Evolutionary conservation across 2,888 invertebrate species (phyloP).

Genomic region (Ellobium chinense): DNA sequence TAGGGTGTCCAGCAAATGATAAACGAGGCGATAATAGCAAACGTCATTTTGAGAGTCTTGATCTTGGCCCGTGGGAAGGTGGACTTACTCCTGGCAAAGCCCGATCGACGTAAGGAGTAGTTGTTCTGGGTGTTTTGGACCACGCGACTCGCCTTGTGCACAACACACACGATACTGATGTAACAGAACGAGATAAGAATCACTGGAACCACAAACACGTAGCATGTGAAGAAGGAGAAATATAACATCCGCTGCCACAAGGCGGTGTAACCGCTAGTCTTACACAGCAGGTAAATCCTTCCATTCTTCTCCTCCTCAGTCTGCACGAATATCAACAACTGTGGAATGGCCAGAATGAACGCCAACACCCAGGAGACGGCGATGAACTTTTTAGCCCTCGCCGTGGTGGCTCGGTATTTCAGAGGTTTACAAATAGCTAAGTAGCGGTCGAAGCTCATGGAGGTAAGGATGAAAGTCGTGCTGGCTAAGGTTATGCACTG

Average conservation of each 20-base stretch:
- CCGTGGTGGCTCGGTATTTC: conserved; percentile 68
- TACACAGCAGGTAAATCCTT: conserved; percentile 71
- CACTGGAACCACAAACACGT: conserved; percentile 79
- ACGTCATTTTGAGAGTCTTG: conserved; percentile 80
- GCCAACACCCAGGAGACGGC: conserved; percentile 77
- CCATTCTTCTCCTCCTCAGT: conserved; percentile 74
- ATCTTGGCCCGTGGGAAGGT: conserved; percentile 79
- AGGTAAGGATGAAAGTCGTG: conserved; percentile 79
- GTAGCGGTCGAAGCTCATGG: conserved; percentile 78
- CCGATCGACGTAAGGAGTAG: conserved; percentile 55
- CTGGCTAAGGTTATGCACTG: conserved; percentile 79
- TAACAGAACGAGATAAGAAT: conserved; percentile 79
- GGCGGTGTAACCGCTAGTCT: conserved; percentile 78
- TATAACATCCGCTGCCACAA: conserved; percentile 79
- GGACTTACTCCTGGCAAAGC: conserved; percentile 63
- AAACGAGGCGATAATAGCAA: conserved; percentile 79
- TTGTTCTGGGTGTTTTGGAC: conserved; percentile 48
- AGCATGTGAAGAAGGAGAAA: conserved; percentile 79
- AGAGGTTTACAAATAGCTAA: conserved; percentile 79
- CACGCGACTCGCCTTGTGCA: conserved; percentile 47
- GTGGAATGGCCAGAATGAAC: conserved; percentile 78
- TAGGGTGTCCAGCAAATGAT: conserved; percentile 80
- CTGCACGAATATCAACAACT: conserved; percentile 79
- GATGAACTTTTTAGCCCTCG: conserved; percentile 77
- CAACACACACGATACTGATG: conserved; percentile 59